Conservation (phyloP, 1,140 invertebrate genomes). For the Myzus persicae region DNA sequence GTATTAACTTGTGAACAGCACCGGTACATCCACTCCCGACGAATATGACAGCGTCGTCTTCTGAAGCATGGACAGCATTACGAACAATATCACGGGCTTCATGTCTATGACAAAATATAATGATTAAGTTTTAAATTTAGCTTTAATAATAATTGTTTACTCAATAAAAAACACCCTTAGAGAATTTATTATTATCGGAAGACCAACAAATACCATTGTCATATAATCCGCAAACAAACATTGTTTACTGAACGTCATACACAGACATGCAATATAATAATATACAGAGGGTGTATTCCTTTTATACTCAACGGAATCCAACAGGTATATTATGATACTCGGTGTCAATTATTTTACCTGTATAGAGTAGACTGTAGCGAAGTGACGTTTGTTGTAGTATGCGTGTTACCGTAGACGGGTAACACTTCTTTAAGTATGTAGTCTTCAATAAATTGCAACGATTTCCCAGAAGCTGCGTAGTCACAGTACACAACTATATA, state of each 20-base stretch:
- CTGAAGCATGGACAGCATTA: conserved; percentile 80
- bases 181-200: neutral
- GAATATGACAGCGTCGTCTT: conserved; percentile 86
- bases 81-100: conserved; percentile 84
- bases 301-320: neutral
- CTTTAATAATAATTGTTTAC: neutral
- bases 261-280: neutral
- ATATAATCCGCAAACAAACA: neutral
- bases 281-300: neutral
- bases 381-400: conserved; percentile 84
- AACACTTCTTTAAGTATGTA: conserved; percentile 84
- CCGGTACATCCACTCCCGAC: conserved; percentile 77
- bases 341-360: conserved; percentile 69
- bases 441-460: conserved; percentile 87
- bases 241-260: neutral
- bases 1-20: conserved; percentile 75
- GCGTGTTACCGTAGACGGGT: conserved; percentile 85
- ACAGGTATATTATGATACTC: neutral
- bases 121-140: neutral
- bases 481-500: conserved; percentile 84
- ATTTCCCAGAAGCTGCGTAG: conserved; percentile 82
- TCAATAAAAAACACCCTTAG: neutral
- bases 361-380: conserved; percentile 88
- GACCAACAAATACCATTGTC: neutral
- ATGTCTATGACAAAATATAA: conserved; percentile 68